Evolutionary conservation across 2,888 invertebrate genomes (phyloP).

Genomic region (Microplitis manilae): DNA sequence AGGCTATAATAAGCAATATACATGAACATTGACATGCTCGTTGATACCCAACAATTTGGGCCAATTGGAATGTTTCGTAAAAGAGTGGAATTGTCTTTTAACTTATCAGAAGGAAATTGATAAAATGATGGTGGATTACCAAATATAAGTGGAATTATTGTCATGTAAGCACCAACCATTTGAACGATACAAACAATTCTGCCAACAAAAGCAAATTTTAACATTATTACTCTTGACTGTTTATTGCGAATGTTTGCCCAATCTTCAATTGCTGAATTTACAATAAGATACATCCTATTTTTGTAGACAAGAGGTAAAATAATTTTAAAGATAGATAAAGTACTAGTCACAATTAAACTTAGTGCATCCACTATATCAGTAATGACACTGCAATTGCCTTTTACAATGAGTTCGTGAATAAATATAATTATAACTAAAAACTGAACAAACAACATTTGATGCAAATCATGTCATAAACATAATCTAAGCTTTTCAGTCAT

Average conservation of each 20-base stretch:
- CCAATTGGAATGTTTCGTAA: constrained; percentile 44
- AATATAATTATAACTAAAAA: constrained; percentile 21
- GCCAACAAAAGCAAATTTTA: constrained; percentile 38
- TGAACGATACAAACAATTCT: constrained; percentile 44
- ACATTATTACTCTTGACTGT: constrained; percentile 36
- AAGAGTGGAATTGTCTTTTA: background rate
- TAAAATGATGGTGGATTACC: constrained; percentile 18
- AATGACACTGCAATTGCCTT: constrained; percentile 29
- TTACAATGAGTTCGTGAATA: constrained; percentile 3
- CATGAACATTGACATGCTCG: constrained; percentile 11
- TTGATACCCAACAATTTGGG: constrained; percentile 41
- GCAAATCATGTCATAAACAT: background rate
- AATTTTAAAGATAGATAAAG: constrained; percentile 12
- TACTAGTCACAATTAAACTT: constrained; percentile 25
- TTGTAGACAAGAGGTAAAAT: constrained; percentile 15
- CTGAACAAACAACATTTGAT: constrained; percentile 7
- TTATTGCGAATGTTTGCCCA: constrained; percentile 29
- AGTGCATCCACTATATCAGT: constrained; percentile 34
- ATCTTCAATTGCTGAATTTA: constrained; percentile 40
- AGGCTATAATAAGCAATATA: constrained; percentile 37
- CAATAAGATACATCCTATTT: constrained; percentile 31
- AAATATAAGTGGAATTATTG: constrained; percentile 37
- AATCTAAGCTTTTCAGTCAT: background rate
- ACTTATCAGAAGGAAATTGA: background rate
- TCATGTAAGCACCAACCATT: constrained; percentile 34